phyloP scores from a whole-genome alignment of 2,797 vertebrate species.

The Neopelma chrysocephalum region DNA sequence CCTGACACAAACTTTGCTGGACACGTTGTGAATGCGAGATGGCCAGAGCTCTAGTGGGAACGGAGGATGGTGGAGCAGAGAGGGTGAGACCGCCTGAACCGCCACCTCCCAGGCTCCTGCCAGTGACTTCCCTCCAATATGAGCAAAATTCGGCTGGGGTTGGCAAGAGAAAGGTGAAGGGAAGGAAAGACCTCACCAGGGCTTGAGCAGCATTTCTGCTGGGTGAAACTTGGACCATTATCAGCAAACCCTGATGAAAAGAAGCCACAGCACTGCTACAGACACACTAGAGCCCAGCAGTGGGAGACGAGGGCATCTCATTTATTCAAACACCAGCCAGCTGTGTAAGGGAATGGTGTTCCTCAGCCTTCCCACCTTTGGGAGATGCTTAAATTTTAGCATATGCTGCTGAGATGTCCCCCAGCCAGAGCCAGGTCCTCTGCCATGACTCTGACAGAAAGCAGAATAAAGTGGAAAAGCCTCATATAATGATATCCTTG shows the following conservation, averaged over 20 bases:
- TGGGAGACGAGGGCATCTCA: accelerated
- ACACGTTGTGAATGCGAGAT: conserved; percentile 72
- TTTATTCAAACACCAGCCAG: not conserved
- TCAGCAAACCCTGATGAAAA: not conserved
- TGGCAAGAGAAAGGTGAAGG: not conserved
- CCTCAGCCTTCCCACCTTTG: not conserved
- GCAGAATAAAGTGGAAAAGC: not conserved
- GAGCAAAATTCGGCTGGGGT: not conserved
- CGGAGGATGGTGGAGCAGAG: not conserved
- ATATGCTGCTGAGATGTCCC: not conserved
- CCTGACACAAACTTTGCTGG: conserved; percentile 76
- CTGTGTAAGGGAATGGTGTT: not conserved
- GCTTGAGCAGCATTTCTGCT: not conserved
- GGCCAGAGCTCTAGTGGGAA: conserved; percentile 54
- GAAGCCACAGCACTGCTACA: not conserved
- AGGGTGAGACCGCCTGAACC: not conserved
- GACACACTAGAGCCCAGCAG: accelerated
- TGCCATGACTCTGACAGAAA: not conserved
- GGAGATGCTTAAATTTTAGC: not conserved
- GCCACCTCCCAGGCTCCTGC: not conserved
- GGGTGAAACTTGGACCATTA: not conserved
- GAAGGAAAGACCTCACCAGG: not conserved
- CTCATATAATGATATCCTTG: not conserved
- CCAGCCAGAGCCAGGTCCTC: not conserved
- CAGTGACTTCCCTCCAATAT: not conserved